Evolutionary conservation across 2,888 invertebrate genomes (phyloP).

Genomic region (Apocheima hispidaria): DNA sequence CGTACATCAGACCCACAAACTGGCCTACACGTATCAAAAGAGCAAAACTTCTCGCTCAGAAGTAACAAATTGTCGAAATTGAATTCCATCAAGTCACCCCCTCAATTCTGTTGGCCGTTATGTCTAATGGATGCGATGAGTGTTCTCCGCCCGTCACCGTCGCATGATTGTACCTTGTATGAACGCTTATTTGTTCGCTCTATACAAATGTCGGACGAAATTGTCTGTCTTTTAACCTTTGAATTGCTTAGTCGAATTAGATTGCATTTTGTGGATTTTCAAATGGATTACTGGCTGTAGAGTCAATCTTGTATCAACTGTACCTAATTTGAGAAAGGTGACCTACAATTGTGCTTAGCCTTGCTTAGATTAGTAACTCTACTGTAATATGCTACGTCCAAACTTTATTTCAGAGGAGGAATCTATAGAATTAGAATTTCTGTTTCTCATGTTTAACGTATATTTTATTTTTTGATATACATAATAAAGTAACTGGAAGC

Average conservation of each 20-base stretch:
- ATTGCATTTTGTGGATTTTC: neutral
- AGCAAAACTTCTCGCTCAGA: slow-evolving; percentile 44
- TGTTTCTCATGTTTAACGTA: no score
- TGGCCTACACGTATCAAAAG: slow-evolving; percentile 35
- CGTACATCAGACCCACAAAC: slow-evolving; percentile 1
- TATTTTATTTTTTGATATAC: no score
- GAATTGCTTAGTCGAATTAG: slow-evolving; percentile 1
- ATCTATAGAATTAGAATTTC: no score
- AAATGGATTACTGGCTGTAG: neutral
- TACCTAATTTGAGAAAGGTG: neutral
- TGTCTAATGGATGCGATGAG: slow-evolving; percentile 49
- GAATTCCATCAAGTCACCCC: slow-evolving; percentile 48
- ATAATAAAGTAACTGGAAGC: no score
- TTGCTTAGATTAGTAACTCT: no score
- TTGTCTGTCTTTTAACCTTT: slow-evolving; percentile 28
- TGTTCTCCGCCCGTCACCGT: slow-evolving; percentile 41
- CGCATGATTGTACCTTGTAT: slow-evolving; percentile 44
- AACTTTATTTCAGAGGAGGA: no score
- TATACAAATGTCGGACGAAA: slow-evolving; percentile 37
- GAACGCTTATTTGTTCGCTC: slow-evolving; percentile 40
- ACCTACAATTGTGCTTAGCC: neutral
- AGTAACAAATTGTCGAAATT: slow-evolving; percentile 48
- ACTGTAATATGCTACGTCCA: no score
- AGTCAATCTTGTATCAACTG: neutral
- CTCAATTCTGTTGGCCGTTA: slow-evolving; percentile 49